Evolutionary conservation across 2,888 invertebrate genomes (phyloP).

Genomic region (Empis stercorea): DNA sequence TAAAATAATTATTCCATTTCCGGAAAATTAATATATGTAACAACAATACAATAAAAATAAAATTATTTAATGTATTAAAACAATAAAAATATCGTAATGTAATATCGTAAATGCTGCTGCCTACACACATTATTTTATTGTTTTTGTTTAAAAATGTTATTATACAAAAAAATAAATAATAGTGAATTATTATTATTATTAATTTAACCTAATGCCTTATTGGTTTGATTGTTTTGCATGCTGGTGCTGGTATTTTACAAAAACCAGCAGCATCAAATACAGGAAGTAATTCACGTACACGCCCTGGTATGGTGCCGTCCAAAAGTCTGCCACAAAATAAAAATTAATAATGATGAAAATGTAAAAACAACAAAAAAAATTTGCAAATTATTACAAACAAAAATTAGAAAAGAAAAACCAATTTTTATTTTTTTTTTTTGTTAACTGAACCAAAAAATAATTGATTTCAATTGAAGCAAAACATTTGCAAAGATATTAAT

Average conservation of each 20-base stretch:
- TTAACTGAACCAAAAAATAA: no score
- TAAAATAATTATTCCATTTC: no score
- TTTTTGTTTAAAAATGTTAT: neutral
- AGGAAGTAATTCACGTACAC: slow-evolving; percentile 60
- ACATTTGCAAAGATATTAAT: neutral
- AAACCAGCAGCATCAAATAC: slow-evolving; percentile 81
- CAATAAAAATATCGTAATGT: neutral
- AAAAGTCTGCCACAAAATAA: slow-evolving; percentile 40
- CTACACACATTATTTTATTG: neutral
- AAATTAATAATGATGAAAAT: slow-evolving; percentile 4
- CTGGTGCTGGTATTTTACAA: slow-evolving; percentile 66
- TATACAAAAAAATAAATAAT: no score
- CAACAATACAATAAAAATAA: neutral
- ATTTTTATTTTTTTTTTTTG: neutral
- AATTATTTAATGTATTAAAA: neutral
- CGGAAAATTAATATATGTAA: neutral
- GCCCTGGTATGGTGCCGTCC: slow-evolving; percentile 53
- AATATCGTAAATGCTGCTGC: no score
- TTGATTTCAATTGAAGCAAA: neutral
- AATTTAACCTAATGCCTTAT: slow-evolving; percentile 18
- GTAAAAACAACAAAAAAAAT: slow-evolving; percentile 5
- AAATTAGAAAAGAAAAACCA: neutral
- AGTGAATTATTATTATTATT: neutral
- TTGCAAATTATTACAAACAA: neutral
- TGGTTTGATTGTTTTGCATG: slow-evolving; percentile 63